phyloP scores from a whole-genome alignment of 2,113 vertebrate genomes.

The Indicator indicator region DNA sequence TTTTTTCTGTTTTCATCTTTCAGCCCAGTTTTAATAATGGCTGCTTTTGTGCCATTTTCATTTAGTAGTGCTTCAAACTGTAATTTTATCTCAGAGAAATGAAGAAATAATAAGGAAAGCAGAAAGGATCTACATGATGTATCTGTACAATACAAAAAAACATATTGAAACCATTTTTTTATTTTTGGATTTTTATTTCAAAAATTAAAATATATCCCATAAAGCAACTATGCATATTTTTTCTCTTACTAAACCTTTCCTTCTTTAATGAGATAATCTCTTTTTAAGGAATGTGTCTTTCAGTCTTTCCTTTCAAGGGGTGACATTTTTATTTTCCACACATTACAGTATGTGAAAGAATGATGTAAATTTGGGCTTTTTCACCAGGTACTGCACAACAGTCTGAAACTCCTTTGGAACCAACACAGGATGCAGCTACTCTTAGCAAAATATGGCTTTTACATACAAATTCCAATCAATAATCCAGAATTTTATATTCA shows the following conservation, averaged over 20 bases:
- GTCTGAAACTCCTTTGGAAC: conserved; percentile 56
- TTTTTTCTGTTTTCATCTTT: conserved; percentile 53
- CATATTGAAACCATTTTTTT: conserved; percentile 78
- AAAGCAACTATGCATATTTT: conserved; percentile 68
- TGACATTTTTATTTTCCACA: conserved; percentile 71
- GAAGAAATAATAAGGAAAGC: conserved; percentile 49
- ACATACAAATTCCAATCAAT: conserved; percentile 69
- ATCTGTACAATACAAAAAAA: conserved; percentile 73
- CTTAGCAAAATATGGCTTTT: conserved; percentile 57
- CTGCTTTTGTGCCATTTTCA: conserved; percentile 73
- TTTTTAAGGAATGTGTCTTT: conserved; percentile 33
- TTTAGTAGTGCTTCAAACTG: conserved; percentile 70
- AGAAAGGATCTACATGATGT: conserved; percentile 68
- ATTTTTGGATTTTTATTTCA: conserved; percentile 64
- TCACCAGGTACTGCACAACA: not conserved
- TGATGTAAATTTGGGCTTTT: conserved; percentile 61
- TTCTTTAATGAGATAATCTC: conserved; percentile 70
- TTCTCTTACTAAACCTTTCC: conserved; percentile 19
- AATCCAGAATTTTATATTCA: conserved; percentile 75
- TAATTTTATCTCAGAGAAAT: conserved; percentile 66
- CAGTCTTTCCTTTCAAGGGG: conserved; percentile 59
- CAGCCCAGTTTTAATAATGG: conserved; percentile 77
- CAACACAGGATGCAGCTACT: conserved; percentile 48
- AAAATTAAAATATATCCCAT: conserved; percentile 71
- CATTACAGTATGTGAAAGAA: conserved; percentile 25